Evolutionary conservation across 2,888 invertebrate species (phyloP), one percentile per base, ranked within the genome.

Genomic region (Epiblema foenella): DNA sequence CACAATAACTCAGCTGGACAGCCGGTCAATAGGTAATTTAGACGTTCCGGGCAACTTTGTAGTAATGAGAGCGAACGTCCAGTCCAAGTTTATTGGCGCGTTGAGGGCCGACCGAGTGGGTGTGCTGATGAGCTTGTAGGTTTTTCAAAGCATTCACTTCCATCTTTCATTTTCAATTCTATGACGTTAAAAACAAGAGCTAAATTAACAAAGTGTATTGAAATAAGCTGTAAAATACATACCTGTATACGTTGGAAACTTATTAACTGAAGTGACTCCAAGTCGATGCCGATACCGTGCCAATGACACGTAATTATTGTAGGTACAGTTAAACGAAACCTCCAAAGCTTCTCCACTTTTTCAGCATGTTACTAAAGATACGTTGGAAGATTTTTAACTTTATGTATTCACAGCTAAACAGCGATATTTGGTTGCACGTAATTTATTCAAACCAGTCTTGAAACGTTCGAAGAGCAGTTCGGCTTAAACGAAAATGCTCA

Each of bases 401-500:
- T 85, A 83, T 77, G 1, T 0, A 46, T 11, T 9, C 3, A 20
- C 2, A 4, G 0, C 1, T 12, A 71, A 74, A 69, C 75, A 73
- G 56, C 67, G 69, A 15, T 66, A 79, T 79, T 86, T 67, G 72
- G 68, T 68, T 77, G 75, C 42, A 18, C 60, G 56, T 24, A n/a
- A 68, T 73, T 73, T 64, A 73, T 65, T 73, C 86, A 81, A 29
- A 75, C 73, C 82, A 56, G 66, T 87, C 81, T 80, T 46, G 58
- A 73, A 72, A 18, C 75, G 67, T 63, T 69, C 59, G 60, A 68
- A 51, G 4, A 71, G 77, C 78, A 79, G 80, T 80, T 85, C 83
- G 80, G 84, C 85, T 89, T 89, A 86, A 90, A 90, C 88, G 90
- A 90, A 92, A 92, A 92, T 87, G 88, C 91, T 93, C 93, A 91